A percentile compares a stretch with the other conserved stretches of the same genome.
These are phyloP conservation scores for Andricus curvator DNA, from an alignment of 2,888 invertebrate species.

Conservation along the genomic window DNA sequence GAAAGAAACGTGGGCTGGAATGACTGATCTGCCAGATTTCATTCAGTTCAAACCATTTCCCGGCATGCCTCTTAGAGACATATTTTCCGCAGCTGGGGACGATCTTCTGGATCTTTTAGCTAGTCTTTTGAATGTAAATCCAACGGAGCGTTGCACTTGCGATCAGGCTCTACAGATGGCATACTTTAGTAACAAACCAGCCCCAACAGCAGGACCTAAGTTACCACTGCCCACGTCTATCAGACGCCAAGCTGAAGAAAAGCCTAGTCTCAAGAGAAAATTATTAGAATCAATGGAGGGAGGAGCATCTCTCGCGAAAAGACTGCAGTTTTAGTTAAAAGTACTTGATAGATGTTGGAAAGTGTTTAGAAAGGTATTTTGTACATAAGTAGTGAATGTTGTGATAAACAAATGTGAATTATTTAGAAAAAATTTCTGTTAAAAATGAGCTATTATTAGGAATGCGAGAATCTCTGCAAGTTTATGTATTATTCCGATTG, in stretches of 20 bases:
- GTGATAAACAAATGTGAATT: background rate
- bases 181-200: conserved; percentile 94
- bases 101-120: conserved; percentile 92
- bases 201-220: conserved; percentile 90
- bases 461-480: background rate
- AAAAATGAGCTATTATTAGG: background rate
- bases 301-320: conserved; percentile 84
- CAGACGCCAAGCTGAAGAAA: conserved; percentile 82
- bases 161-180: conserved; percentile 92
- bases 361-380: background rate
- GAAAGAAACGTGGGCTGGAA: conserved; percentile 94
- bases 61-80: conserved; percentile 91
- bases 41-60: conserved; percentile 94
- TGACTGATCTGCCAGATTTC: conserved; percentile 91
- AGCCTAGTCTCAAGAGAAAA: conserved; percentile 88
- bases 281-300: conserved; percentile 86
- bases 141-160: conserved; percentile 89
- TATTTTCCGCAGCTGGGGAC: conserved; percentile 97
- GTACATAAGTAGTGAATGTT: conserved; percentile 4
- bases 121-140: conserved; percentile 89
- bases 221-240: conserved; percentile 88
- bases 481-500: background rate
- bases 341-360: background rate
- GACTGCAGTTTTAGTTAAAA: conserved; percentile 82
- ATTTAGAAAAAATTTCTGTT: background rate